phyloP scores from a whole-genome alignment of 1,140 invertebrate genomes.

The Himalopsyche phryganea region DNA sequence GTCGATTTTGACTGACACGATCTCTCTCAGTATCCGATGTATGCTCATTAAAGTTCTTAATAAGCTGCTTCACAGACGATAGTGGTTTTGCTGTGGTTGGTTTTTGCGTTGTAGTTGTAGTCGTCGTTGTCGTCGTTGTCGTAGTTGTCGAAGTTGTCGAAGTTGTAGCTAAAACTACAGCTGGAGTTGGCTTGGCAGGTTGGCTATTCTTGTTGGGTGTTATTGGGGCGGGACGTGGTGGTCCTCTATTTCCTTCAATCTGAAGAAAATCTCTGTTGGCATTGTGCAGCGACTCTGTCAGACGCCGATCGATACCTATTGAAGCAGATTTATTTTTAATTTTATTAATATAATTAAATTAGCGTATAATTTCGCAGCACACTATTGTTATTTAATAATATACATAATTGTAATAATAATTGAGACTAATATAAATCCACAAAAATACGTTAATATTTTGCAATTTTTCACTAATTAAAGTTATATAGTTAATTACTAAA shows the following conservation, averaged over 20 bases:
- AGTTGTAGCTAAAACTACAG: background rate
- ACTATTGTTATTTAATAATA: too few species aligned
- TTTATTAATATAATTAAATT: too few species aligned
- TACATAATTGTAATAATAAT: too few species aligned
- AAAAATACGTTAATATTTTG: too few species aligned
- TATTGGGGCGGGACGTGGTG: background rate
- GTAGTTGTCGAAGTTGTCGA: background rate
- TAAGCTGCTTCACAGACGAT: constrained; percentile 15
- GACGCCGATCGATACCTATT: too few species aligned
- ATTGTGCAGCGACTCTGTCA: constrained; percentile 4
- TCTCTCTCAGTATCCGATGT: constrained; percentile 11
- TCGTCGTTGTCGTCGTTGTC: background rate
- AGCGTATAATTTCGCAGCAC: too few species aligned
- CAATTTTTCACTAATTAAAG: too few species aligned
- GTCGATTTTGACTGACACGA: background rate
- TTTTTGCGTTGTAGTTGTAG: constrained; percentile 4
- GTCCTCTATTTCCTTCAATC: constrained; percentile 22
- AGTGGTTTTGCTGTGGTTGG: constrained; percentile 12
- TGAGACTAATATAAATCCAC: too few species aligned
- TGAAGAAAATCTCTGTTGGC: constrained; percentile 19
- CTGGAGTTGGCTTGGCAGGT: background rate
- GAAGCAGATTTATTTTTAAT: too few species aligned
- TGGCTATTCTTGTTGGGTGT: too few species aligned
- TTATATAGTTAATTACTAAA: too few species aligned
- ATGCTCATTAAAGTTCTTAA: constrained; percentile 21